Evolutionary conservation across 1,140 invertebrate species (phyloP).

Genomic region (Cyclina sinensis): DNA sequence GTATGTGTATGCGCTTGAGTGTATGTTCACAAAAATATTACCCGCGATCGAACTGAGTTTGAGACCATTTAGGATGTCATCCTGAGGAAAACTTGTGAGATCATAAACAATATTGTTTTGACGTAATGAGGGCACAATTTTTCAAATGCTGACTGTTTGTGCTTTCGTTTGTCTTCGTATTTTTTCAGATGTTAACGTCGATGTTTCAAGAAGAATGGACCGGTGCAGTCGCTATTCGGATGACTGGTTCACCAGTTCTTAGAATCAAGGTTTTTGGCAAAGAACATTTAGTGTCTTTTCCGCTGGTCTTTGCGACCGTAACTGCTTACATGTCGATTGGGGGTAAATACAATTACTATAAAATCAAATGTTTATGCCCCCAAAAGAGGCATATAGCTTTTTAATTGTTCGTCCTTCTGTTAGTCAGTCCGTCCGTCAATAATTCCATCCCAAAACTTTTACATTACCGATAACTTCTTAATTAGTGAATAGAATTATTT

Average conservation of each 20-base stretch:
- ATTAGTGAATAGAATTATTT: too few species aligned
- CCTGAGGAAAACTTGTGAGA: too few species aligned
- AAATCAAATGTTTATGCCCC: background rate
- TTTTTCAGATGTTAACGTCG: background rate
- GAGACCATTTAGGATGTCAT: too few species aligned
- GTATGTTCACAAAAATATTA: too few species aligned
- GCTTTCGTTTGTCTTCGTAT: too few species aligned
- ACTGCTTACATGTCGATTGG: background rate
- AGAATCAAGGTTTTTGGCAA: background rate
- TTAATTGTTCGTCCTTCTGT: background rate
- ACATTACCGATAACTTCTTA: background rate
- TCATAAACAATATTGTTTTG: too few species aligned
- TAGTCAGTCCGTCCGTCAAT: background rate
- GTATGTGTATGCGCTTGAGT: too few species aligned
- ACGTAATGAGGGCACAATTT: too few species aligned
- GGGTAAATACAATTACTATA: background rate
- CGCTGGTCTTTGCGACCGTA: background rate
- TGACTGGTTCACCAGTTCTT: background rate
- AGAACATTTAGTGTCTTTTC: background rate
- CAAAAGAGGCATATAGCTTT: background rate
- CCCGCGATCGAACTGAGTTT: too few species aligned
- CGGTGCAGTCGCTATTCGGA: background rate
- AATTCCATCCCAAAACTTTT: background rate
- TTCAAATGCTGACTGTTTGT: too few species aligned
- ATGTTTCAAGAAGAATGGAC: background rate